Conservation (phyloP, 30 jellyfish, hydroid and myxozoan genomes). For the Mastigias papua region DNA sequence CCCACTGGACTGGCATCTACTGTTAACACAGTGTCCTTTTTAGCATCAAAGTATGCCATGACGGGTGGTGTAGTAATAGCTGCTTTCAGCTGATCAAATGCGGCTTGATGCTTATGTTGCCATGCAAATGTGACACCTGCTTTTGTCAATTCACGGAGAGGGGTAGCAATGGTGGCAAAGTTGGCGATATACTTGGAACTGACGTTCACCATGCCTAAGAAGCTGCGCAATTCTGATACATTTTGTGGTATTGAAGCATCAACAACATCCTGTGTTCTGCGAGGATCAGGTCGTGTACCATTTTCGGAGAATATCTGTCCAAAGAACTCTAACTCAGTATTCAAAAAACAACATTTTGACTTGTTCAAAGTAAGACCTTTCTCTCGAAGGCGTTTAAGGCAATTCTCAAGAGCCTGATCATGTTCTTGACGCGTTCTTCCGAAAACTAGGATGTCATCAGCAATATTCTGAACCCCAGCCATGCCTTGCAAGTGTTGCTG, state of each 20-base stretch:
- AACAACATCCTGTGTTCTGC: not conserved
- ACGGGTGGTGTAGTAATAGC: constrained; percentile 32
- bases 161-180: constrained; percentile 46
- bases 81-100: constrained; percentile 1
- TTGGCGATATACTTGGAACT: constrained; percentile 27
- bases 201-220: constrained; percentile 50
- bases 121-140: constrained; percentile 13
- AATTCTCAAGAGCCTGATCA: constrained; percentile 29
- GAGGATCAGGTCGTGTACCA: constrained; percentile 52
- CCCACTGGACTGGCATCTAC: constrained; percentile 59
- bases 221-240: constrained; percentile 42
- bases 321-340: constrained; percentile 38
- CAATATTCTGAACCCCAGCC: constrained; percentile 23
- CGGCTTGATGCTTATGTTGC: constrained; percentile 28
- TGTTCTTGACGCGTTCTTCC: constrained; percentile 69
- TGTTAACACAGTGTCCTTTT: constrained; percentile 19
- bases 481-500: constrained; percentile 38
- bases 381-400: constrained; percentile 31
- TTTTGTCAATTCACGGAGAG: constrained; percentile 41
- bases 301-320: constrained; percentile 43
- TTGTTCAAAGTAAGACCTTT: constrained; percentile 35
- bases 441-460: constrained; percentile 57
- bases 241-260: constrained; percentile 38
- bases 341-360: constrained; percentile 32
- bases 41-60: constrained; percentile 32